These are phyloP conservation scores for Chrysemys picta DNA, from an alignment of 2,113 vertebrate species.

Conservation along the genomic window DNA sequence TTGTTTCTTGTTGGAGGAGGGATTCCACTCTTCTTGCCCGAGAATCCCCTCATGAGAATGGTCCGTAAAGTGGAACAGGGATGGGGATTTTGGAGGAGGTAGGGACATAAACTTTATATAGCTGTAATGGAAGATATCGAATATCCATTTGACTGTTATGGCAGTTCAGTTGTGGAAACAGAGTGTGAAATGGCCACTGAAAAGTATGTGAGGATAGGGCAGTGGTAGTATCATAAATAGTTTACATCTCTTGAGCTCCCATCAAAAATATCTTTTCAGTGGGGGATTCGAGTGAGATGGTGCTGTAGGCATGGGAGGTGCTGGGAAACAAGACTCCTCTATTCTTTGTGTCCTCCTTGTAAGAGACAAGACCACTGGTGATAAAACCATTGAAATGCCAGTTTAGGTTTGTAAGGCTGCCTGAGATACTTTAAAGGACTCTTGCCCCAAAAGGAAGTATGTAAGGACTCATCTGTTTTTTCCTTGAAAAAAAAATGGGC, in stretches of 20 bases:
- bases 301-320: not conserved
- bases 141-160: not conserved
- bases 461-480: too few relatives aligned
- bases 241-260: not conserved
- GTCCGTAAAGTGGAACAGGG: not conserved
- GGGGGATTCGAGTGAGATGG: not conserved
- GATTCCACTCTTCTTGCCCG: not conserved
- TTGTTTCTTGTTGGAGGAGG: not conserved
- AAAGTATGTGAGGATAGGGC: not conserved
- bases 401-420: too few relatives aligned
- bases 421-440: too few relatives aligned
- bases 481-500: too few relatives aligned
- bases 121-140: not conserved
- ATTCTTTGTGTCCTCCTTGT: not conserved
- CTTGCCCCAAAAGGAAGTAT: too few relatives aligned
- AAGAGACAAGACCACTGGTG: too few relatives aligned
- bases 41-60: not conserved
- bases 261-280: not conserved
- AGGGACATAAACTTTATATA: not conserved
- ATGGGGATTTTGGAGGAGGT: not conserved
- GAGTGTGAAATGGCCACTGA: not conserved
- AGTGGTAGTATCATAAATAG: not conserved
- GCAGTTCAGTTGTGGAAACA: not conserved
- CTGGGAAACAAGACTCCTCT: not conserved
- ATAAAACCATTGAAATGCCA: too few relatives aligned